Evolutionary conservation across 1,140 invertebrate species (phyloP), one percentile per base, ranked within the genome.

Genomic region (Hyposmocoma kahamanoa): DNA sequence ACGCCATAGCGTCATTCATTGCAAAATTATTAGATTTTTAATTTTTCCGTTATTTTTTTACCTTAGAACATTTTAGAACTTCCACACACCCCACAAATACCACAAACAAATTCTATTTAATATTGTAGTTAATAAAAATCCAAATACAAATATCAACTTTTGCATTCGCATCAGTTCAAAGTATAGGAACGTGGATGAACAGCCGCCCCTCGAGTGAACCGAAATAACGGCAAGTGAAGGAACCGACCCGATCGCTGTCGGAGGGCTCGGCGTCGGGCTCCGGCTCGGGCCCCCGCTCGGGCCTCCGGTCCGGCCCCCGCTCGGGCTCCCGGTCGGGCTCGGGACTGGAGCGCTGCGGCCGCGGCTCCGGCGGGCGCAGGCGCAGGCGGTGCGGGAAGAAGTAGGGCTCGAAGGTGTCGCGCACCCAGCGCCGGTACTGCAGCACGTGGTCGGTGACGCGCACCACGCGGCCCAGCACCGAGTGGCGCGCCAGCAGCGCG

Each of bases 381-480:
- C 49, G n/a, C 21, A 36, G 59, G 39, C 66, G 59, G 42, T 53
- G 70, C 65, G 70, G 75, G 69, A 79, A 79, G 73, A 82, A 86
- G 69, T 66, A 73, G 58, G 84, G 66, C 59, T 84, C 67, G 84
- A 91, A 92, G 62, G 88, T 91, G 67, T 90, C 88, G 53, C 90
- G 89, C 58, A 93, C 91, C 91, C 92, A 93, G 56, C 89, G 89
- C 53, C 97, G 90, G 80, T 98, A 98, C 42, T 95, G 91, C 62
- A 98, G 93, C 34, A 98, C 97, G 84, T 97, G 95, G 86, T 98
- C 96, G 11, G 96, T 97, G 48, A 98, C 93, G 57, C 94, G 91
- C 48, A 98, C 91, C 57, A 98, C 96, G 60, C 96, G 91, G 55
- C 96, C 96, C 53, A 98, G 88, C 78, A 96, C 95, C 86, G 91